phyloP scores from a whole-genome alignment of 2,888 invertebrate species.

The Anticlea derivata region DNA sequence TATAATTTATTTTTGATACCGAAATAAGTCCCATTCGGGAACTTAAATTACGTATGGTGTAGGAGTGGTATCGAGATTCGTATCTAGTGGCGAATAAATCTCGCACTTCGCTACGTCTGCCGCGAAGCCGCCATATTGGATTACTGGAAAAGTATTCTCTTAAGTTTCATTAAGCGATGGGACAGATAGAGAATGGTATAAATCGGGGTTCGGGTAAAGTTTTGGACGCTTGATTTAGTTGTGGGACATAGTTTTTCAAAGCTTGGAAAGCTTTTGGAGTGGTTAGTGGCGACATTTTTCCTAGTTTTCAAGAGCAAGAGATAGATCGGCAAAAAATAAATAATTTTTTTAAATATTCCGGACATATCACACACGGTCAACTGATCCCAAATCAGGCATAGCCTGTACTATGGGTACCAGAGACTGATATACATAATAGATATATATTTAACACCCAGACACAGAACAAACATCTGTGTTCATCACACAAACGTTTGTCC shows the following conservation, averaged over 20 bases:
- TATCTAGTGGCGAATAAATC: conserved; percentile 75
- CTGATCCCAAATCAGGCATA: too few relatives aligned
- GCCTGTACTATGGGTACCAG: too few relatives aligned
- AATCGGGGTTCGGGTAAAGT: conserved; percentile 50
- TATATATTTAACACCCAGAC: too few relatives aligned
- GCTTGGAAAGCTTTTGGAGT: conserved; percentile 23
- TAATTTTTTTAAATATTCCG: too few relatives aligned
- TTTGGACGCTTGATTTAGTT: conserved; percentile 49
- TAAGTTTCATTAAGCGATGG: conserved; percentile 81
- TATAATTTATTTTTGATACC: conserved; percentile 80
- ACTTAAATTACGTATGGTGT: conserved; percentile 78
- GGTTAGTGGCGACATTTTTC: conserved; percentile 12
- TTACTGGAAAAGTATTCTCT: conserved; percentile 74
- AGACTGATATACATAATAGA: too few relatives aligned
- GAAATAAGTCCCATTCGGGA: conserved; percentile 67
- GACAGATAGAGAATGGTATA: conserved; percentile 62
- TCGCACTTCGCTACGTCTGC: conserved; percentile 42
- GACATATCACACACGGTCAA: too few relatives aligned
- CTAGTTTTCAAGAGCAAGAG: too few relatives aligned
- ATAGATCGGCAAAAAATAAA: too few relatives aligned
- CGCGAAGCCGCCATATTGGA: conserved; percentile 73
- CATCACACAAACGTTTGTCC: too few relatives aligned
- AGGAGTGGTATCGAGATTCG: conserved; percentile 67
- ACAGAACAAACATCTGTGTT: too few relatives aligned
- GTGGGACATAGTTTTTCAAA: conserved; percentile 31